phyloP scores from a whole-genome alignment of 2,888 invertebrate species.

The Acleris holmiana region DNA sequence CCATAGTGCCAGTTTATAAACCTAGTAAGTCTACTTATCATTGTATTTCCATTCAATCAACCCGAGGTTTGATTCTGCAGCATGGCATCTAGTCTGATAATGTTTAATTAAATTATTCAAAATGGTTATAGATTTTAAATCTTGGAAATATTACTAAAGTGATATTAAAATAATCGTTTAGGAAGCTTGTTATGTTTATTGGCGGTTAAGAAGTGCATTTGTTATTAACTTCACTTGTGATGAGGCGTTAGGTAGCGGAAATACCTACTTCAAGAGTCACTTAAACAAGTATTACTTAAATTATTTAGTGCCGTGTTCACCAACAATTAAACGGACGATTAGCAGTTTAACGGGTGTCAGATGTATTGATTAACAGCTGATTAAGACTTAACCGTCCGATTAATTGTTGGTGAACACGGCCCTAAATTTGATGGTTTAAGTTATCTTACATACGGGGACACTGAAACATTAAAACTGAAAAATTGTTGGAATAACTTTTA shows the following conservation, averaged over 20 bases:
- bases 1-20: too few species aligned
- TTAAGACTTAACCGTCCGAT: too few species aligned
- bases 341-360: too few species aligned
- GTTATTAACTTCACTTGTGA: slow-evolving; percentile 5
- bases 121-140: slow-evolving; percentile 32
- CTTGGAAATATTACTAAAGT: slow-evolving; percentile 35
- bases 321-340: too few species aligned
- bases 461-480: too few species aligned
- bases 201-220: slow-evolving; percentile 13
- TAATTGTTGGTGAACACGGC: too few species aligned
- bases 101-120: slow-evolving; percentile 2
- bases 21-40: not conserved
- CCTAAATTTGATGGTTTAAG: too few species aligned
- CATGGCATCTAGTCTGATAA: slow-evolving; percentile 10
- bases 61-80: not conserved
- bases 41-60: not conserved
- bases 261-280: not conserved
- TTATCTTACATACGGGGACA: too few species aligned
- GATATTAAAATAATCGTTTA: slow-evolving; percentile 36
- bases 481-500: too few species aligned
- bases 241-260: not conserved
- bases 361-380: too few species aligned
- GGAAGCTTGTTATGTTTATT: slow-evolving; percentile 26
- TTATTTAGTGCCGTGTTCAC: too few species aligned
- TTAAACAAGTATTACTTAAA: not conserved